Evolutionary conservation across 2,113 vertebrate species (phyloP), one percentile per base, ranked within the genome.

Genomic region (Sardina pilchardus): DNA sequence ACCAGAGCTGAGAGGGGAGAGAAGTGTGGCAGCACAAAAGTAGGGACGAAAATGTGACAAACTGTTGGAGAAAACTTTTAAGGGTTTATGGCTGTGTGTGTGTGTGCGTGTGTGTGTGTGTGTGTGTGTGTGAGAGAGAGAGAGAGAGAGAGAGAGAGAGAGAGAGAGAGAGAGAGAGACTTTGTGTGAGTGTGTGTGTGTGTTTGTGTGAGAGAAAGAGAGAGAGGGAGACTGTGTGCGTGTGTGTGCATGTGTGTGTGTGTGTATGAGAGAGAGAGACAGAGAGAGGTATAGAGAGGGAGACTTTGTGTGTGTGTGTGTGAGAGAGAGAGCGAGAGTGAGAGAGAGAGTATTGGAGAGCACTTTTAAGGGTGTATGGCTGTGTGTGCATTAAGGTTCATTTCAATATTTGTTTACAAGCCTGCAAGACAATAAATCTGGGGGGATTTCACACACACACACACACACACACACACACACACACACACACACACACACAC

Each of bases 391-490:
- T 87, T 78, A 89, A 56, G n/a, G 56, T 82, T 71, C 86, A 89
- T 89, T 88, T 90, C 81, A 89, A 83, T 89, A 89, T 89, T 89
- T 90, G 85, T 90, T 90, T 87, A 83, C 87, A 88, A 84, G 87
- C 47, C 30, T 81, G 42, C 3, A 21, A 82, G 81, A 39, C 19
- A 9, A 87, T 87, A 90, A 85, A 87, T 90, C 85, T 86, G 84
- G 39, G 43, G 83, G 42, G 71, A 63, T 83, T 81, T 84, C 16
- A 21, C 19, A 42, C 2, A 42, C 39, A 42, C 39, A 1, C 39
- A 42, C 12, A n/a, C 12, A 47, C 45, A 47, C 45, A 47, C 45
- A 47, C 45, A 47, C 45, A 47, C 45, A 63, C 21, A n/a, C 59
- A 63, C 59, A 63, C 59, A 63, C 59, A 63, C 59, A 63, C 59